phyloP scores from a whole-genome alignment of 2,888 invertebrate species.

The Eumacrocentrus americanus region DNA sequence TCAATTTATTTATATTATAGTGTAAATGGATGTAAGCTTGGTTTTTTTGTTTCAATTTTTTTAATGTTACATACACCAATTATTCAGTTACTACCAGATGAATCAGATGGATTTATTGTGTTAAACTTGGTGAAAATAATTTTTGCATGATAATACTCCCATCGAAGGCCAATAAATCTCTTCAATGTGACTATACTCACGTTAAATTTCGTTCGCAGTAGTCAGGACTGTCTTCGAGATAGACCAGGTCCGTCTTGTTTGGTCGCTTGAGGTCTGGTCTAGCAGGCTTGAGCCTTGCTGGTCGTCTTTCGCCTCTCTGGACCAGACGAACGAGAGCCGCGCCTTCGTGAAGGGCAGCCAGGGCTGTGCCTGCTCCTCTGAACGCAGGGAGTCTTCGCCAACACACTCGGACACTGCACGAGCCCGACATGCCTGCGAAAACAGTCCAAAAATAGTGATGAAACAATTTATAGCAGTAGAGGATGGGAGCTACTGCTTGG shows the following conservation, averaged over 20 bases:
- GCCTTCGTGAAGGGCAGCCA: conserved; percentile 84
- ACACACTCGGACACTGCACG: conserved; percentile 88
- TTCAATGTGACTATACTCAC: conserved; percentile 65
- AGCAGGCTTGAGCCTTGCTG: conserved; percentile 75
- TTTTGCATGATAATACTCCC: too few species aligned
- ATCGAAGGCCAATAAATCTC: too few species aligned
- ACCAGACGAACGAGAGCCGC: conserved; percentile 78
- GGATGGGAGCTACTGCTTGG: too few species aligned
- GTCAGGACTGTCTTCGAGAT: conserved; percentile 88
- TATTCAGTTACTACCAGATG: too few species aligned
- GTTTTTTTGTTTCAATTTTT: too few species aligned
- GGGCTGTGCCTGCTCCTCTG: conserved; percentile 76
- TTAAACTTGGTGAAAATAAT: too few species aligned
- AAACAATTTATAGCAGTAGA: background rate
- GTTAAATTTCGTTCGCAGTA: conserved; percentile 87
- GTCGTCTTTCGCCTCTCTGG: conserved; percentile 68
- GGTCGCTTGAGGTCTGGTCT: conserved; percentile 83
- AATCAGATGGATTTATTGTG: too few species aligned
- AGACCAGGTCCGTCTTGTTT: conserved; percentile 89
- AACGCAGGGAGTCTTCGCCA: conserved; percentile 85
- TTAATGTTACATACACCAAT: too few species aligned
- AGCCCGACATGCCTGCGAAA: conserved; percentile 75
- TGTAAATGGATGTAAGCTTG: too few species aligned
- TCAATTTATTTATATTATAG: too few species aligned
- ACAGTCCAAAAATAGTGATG: background rate